Percentiles rank a stretch among this genome's conserved stretches.
Evolutionary conservation across 2,113 vertebrate genomes (phyloP).

Genomic region (Gymnorhina tibicen): DNA sequence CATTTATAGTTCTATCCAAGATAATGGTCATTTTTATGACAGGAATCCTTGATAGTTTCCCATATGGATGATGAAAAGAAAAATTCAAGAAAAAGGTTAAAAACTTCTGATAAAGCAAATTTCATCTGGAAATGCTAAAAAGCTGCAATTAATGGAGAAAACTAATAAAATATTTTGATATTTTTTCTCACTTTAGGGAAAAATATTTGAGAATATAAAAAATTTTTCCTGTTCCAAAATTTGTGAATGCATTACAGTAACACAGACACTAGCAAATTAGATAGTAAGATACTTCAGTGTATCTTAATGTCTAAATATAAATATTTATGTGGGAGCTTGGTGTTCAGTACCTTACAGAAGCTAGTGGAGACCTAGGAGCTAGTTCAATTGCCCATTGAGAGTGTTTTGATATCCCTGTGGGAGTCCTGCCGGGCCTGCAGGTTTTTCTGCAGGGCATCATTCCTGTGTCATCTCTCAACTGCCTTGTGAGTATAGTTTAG

Average conservation of each 20-base stretch:
- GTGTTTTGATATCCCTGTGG: not conserved
- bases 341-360: not conserved
- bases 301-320: not conserved
- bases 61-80: not conserved
- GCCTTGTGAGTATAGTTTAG: not conserved
- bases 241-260: not conserved
- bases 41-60: not conserved
- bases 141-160: not conserved
- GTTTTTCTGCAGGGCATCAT: not conserved
- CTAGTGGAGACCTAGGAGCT: not conserved
- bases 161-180: not conserved
- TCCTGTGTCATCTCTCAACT: not conserved
- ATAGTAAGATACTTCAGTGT: not conserved
- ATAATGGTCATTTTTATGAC: not conserved
- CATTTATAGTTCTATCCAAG: not conserved
- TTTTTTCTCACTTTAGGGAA: not conserved
- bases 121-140: not conserved
- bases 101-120: not conserved
- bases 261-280: not conserved
- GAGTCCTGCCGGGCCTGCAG: not conserved
- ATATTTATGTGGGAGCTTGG: not conserved
- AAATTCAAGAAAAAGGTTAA: not conserved
- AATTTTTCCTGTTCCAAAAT: not conserved
- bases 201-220: not conserved
- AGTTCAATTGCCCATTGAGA: accelerated